Base-by-base conservation (phyloP, 2,888 invertebrate species). In the Zelleria hepariella region DNA sequence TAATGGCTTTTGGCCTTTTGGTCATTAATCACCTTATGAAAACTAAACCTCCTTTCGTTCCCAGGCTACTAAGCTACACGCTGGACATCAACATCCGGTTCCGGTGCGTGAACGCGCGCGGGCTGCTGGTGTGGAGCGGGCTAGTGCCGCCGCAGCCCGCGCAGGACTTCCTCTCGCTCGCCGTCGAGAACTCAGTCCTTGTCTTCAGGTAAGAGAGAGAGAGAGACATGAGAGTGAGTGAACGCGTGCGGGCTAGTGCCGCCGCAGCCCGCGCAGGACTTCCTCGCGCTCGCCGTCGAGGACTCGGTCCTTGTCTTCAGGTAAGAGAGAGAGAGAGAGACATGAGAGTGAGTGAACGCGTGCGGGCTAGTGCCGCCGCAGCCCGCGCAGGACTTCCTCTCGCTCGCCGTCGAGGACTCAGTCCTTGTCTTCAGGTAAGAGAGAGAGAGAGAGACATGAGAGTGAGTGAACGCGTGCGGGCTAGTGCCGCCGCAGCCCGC, bases 51-150 rank as follows among this genome's bases (percentile, higher is more conserved):
- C n/a, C 18, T 5, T 20, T n/a, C 24, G 7, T 6, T 24, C 23
- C 21, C 85, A 94, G 96, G 76, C 90, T 97, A 66, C 93, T 94
- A 62, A 95, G 95, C 71, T 94, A 94, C 82, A 94, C 94, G 65
- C 91, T 97, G 67, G 96, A 96, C 81, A 93, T 98, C 72, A 96
- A 96, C 90, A 93, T 98, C 78, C 90, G 95, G 67, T 94, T 98
- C 82, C 93, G 95, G 65, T 93, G 95, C 58, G 91, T 90, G 66
- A 90, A 92, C 2, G 78, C 91, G 25, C 86, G 91, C 70, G 97
- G 96, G 0, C 89, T 98, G 63, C 89, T 98, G 51, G 90, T 97
- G 62, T 97, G 96, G 96, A 94, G 94, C 66, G 96, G 96, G 7
- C 32, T 15, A 15, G 32, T 42, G 32, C 32, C 32, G 15, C 32